These are phyloP conservation scores for Palaemon carinicauda DNA, from an alignment of 1,140 invertebrate genomes.

Conservation along the genomic window DNA sequence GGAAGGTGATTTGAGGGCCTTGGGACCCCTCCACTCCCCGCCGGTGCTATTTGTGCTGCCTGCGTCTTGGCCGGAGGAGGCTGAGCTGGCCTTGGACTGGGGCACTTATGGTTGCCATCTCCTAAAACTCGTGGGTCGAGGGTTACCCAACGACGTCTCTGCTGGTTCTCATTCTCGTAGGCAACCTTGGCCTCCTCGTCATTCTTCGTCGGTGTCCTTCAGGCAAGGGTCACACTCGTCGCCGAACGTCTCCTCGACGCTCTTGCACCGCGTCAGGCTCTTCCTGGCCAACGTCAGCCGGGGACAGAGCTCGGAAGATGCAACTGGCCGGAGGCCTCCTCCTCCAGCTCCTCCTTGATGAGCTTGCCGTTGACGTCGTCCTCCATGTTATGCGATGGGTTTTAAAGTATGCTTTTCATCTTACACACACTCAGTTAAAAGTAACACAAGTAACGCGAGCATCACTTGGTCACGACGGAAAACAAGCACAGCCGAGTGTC, in stretches of 20 bases:
- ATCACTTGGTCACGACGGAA: background rate
- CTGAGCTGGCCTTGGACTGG: background rate
- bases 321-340: background rate
- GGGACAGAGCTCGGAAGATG: slow-evolving; percentile 20
- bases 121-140: background rate
- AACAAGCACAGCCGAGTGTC: no score
- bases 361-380: slow-evolving; percentile 35
- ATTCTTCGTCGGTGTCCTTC: no score
- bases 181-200: background rate
- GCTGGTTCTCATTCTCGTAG: slow-evolving; percentile 30
- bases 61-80: background rate
- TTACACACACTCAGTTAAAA: background rate
- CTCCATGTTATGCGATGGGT: background rate
- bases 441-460: background rate
- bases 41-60: background rate
- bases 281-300: slow-evolving; percentile 45
- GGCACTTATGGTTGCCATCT: background rate
- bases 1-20: background rate
- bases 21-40: background rate
- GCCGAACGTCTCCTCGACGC: slow-evolving; percentile 35
- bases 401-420: slow-evolving; percentile 2
- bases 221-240: slow-evolving; percentile 35
- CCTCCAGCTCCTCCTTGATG: slow-evolving; percentile 26
- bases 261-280: slow-evolving; percentile 32
- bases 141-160: background rate